A percentile compares a stretch with the other conserved stretches of the same genome.
Conservation (phyloP, 1,140 invertebrate species). For the Leucophenga varia region DNA sequence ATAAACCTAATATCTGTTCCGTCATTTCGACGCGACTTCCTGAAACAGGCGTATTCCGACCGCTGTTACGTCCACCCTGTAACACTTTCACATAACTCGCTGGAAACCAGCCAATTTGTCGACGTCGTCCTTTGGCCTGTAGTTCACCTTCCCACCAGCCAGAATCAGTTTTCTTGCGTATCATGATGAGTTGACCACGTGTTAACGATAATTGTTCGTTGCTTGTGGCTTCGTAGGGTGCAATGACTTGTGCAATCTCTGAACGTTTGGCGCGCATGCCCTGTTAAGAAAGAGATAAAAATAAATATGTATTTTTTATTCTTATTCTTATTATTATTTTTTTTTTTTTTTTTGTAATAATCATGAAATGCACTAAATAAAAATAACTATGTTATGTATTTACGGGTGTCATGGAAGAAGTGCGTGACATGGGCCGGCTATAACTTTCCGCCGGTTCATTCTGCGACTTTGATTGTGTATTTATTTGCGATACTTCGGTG, state of each 20-base stretch:
- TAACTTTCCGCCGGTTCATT: conserved; percentile 51
- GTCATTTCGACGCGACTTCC: conserved; percentile 58
- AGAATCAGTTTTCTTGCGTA: conserved; percentile 92
- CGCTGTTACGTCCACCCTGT: conserved; percentile 67
- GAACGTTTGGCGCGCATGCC: conserved; percentile 70
- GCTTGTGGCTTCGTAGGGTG: conserved; percentile 85
- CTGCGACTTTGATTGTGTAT: conserved; percentile 54
- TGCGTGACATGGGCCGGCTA: conserved; percentile 56
- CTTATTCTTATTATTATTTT: too few relatives aligned
- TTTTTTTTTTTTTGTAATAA: conserved; percentile 5
- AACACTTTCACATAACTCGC: conserved; percentile 93
- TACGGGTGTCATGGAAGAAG: conserved; percentile 57
- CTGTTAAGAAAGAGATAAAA: conserved; percentile 17
- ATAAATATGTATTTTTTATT: too few relatives aligned
- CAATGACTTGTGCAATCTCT: conserved; percentile 87
- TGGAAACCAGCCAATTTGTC: conserved; percentile 96
- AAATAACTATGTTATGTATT: conserved; percentile 33
- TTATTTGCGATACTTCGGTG: conserved; percentile 56
- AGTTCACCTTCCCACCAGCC: conserved; percentile 99
- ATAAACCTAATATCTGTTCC: conserved; percentile 61
- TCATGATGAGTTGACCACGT: conserved; percentile 92
- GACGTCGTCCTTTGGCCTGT: conserved; percentile 92
- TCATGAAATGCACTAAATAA: not conserved
- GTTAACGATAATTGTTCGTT: conserved; percentile 86
- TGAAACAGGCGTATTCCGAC: conserved; percentile 70